These are phyloP conservation scores for Enchytraeus crypticus DNA, from an alignment of 2,888 invertebrate genomes.

Conservation along the genomic window DNA sequence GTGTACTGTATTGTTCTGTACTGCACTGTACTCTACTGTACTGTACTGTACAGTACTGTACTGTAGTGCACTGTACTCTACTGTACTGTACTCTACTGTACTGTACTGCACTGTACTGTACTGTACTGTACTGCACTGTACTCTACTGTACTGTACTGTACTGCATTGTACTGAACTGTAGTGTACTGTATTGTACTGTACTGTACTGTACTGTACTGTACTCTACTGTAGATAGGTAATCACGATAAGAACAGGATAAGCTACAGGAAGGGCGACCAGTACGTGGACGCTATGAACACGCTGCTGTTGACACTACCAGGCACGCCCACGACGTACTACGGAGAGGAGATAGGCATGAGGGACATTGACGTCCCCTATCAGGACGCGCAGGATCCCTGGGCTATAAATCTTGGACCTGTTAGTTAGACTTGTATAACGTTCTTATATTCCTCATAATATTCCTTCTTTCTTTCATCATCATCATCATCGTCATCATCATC, in stretches of 20 bases:
- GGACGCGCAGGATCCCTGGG: slow-evolving; percentile 36
- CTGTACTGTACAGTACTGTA: no score
- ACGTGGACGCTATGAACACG: slow-evolving; percentile 71
- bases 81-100: no score
- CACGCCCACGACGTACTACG: slow-evolving; percentile 75
- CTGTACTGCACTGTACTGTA: no score
- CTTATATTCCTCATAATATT: no score
- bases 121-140: neutral
- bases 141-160: neutral
- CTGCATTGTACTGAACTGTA: neutral
- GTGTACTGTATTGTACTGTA: neutral
- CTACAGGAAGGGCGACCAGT: slow-evolving; percentile 57
- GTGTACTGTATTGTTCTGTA: no score
- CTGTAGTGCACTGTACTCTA: no score
- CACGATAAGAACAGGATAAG: slow-evolving; percentile 42
- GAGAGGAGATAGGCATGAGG: slow-evolving; percentile 76
- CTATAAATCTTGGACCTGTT: slow-evolving; percentile 27
- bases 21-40: no score
- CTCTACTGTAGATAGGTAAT: slow-evolving; percentile 36
- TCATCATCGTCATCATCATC: no score
- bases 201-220: no score
- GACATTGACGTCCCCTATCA: slow-evolving; percentile 48
- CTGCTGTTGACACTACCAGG: slow-evolving; percentile 68
- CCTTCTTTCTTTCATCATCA: no score
- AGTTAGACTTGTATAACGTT: no score